A percentile compares a stretch with the other conserved stretches of the same genome.
These are phyloP conservation scores for Bolinopsis microptera DNA, from an alignment of 37 sponge, comb jelly and placozoan genomes.

Conservation along the genomic window DNA sequence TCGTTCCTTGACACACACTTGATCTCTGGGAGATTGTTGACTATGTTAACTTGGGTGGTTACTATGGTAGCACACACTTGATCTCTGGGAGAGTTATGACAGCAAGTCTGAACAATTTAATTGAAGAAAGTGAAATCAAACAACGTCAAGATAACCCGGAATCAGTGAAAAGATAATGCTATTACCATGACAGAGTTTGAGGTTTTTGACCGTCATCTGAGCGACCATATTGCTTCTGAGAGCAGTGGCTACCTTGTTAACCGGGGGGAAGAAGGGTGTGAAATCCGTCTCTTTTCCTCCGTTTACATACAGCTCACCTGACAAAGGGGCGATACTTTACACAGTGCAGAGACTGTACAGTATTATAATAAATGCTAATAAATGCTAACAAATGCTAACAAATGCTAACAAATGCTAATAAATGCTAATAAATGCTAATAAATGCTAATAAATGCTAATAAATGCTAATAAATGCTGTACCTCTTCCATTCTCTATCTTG, in stretches of 20 bases:
- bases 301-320: background rate
- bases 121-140: no score
- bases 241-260: slow-evolving; percentile 14
- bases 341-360: background rate
- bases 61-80: background rate
- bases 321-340: background rate
- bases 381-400: no score
- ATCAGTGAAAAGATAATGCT: no score
- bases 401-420: no score
- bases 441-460: no score
- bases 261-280: background rate
- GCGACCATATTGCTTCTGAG: slow-evolving; percentile 6
- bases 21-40: background rate
- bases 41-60: background rate
- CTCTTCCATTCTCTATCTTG: background rate
- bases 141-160: no score
- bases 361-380: background rate
- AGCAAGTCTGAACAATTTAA: no score
- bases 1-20: background rate
- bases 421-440: no score
- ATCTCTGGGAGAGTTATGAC: background rate
- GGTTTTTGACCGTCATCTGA: background rate
- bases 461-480: no score
- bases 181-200: slow-evolving; percentile 39
- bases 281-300: background rate